These are phyloP conservation scores for Tetramorium simillimum DNA, from an alignment of 1,140 invertebrate species.

Conservation along the genomic window DNA sequence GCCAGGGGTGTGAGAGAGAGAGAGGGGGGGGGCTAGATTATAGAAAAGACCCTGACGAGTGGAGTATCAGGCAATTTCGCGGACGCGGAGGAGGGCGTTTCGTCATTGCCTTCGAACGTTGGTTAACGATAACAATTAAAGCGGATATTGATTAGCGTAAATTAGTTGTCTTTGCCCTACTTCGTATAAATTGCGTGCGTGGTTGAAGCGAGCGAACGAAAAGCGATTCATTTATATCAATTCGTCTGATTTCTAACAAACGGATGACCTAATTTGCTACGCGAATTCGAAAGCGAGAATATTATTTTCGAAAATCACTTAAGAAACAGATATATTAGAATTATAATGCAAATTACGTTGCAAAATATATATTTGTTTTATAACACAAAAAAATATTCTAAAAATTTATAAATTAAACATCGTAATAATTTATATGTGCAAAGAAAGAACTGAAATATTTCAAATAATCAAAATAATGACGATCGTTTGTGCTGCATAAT, in stretches of 20 bases:
- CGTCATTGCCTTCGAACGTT: background rate
- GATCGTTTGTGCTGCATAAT: background rate
- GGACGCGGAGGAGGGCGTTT: background rate
- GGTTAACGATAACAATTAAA: conserved; percentile 3
- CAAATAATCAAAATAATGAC: conserved; percentile 1
- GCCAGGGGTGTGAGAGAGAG: conserved; percentile 2
- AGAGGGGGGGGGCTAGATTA: conserved; percentile 30
- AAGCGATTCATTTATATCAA: background rate
- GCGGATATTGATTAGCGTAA: background rate
- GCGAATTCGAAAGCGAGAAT: background rate
- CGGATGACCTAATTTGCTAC: background rate
- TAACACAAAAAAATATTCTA: background rate
- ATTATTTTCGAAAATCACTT: background rate
- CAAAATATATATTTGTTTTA: background rate
- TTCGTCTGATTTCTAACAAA: background rate
- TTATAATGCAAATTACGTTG: background rate
- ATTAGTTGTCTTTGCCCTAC: background rate
- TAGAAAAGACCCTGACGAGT: conserved; percentile 32
- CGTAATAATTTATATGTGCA: background rate
- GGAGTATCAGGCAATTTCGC: conserved; percentile 28
- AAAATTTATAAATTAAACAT: background rate
- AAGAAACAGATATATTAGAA: background rate
- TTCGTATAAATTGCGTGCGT: background rate
- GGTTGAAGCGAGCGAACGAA: background rate
- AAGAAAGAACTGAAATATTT: background rate